Evolutionary conservation across 2,113 vertebrate genomes (phyloP).

Genomic region (Promerops cafer): DNA sequence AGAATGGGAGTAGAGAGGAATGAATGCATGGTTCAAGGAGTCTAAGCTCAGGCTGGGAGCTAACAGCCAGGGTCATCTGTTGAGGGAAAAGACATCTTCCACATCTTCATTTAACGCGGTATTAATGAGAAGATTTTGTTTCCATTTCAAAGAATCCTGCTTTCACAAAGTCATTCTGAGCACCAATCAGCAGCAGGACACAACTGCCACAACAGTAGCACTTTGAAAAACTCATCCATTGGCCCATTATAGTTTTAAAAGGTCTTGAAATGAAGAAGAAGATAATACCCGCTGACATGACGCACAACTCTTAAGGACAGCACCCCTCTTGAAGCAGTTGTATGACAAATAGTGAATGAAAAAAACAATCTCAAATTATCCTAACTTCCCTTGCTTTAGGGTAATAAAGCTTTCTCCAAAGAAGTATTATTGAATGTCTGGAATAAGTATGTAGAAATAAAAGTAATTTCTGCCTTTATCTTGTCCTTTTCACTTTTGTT

Average conservation of each 20-base stretch:
- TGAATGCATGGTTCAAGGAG: neutral
- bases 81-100: neutral
- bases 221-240: neutral
- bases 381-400: neutral
- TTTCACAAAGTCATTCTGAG: neutral
- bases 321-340: neutral
- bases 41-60: neutral
- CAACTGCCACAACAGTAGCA: neutral
- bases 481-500: neutral
- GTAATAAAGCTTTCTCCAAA: conserved; percentile 14
- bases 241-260: neutral
- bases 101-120: neutral
- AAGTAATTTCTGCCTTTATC: conserved; percentile 13
- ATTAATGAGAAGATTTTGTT: neutral
- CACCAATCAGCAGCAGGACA: neutral
- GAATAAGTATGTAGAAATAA: conserved; percentile 34
- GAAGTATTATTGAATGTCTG: neutral
- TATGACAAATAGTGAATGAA: neutral
- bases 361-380: neutral
- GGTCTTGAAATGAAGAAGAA: neutral
- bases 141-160: neutral
- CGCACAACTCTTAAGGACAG: neutral
- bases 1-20: neutral
- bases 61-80: neutral
- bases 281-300: neutral